A percentile compares a stretch with the other conserved stretches of the same genome.
Conservation (phyloP, 2,113 vertebrate genomes). For the Eulemur macaco region DNA sequence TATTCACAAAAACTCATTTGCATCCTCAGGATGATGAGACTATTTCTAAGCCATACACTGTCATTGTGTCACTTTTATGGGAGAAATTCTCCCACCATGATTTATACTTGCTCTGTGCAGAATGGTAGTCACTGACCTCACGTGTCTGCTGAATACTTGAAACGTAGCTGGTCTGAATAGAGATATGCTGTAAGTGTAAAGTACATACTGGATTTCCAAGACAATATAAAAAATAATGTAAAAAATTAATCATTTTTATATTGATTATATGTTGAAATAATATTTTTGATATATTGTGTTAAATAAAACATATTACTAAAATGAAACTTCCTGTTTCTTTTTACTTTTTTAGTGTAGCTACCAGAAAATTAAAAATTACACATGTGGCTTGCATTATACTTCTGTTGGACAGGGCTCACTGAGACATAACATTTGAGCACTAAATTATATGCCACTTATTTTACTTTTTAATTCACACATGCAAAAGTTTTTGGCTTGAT, state of each 20-base stretch:
- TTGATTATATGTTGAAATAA: neutral
- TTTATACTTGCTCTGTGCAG: neutral
- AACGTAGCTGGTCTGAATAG: neutral
- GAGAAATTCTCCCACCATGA: neutral
- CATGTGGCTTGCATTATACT: neutral
- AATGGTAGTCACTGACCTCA: neutral
- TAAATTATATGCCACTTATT: neutral
- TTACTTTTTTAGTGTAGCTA: neutral
- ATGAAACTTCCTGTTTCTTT: neutral
- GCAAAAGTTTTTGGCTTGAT: neutral
- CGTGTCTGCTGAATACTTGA: neutral
- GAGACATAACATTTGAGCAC: neutral
- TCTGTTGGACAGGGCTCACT: neutral
- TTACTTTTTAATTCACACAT: neutral
- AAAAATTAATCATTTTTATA: neutral
- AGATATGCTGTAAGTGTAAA: neutral
- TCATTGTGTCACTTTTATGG: neutral
- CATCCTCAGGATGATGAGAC: neutral
- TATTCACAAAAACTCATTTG: neutral
- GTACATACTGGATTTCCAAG: neutral
- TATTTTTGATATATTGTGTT: neutral
- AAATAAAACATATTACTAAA: conserved; percentile 7
- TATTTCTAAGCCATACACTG: neutral
- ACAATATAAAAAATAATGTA: neutral
- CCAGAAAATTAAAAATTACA: conserved; percentile 22